Evolutionary conservation across 2,888 invertebrate genomes (phyloP).

Genomic region (Nipponacmea schrenckii): DNA sequence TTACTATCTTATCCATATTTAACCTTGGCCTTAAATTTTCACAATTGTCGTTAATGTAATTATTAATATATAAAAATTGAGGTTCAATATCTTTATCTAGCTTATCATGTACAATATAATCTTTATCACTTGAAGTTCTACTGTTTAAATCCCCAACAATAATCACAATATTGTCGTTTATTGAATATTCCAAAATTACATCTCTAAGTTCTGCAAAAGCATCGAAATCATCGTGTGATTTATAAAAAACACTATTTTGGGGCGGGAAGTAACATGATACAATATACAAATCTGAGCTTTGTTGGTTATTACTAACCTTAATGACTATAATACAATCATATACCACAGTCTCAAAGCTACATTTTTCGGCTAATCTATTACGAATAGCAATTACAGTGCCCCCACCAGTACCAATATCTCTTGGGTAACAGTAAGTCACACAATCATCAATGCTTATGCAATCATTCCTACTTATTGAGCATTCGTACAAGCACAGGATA

Average conservation of each 20-base stretch:
- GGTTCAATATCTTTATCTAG: background rate
- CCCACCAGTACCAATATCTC: background rate
- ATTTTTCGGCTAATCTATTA: background rate
- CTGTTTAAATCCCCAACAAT: conserved; percentile 1
- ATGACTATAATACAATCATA: conserved; percentile 5
- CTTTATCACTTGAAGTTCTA: background rate
- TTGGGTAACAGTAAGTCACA: background rate
- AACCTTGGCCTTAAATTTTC: background rate
- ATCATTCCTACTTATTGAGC: background rate
- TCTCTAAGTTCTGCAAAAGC: background rate
- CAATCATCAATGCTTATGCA: background rate
- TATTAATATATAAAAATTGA: background rate
- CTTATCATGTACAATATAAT: background rate
- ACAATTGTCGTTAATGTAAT: background rate
- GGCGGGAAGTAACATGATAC: background rate
- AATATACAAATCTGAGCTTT: background rate
- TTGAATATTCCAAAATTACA: background rate
- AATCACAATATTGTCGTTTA: background rate
- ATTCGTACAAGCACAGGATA: background rate
- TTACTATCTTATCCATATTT: background rate
- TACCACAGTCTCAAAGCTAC: background rate
- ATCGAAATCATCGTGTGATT: background rate
- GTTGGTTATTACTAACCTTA: background rate
- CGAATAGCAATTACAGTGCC: background rate
- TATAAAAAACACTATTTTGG: background rate